Evolutionary conservation across 2,888 invertebrate genomes (phyloP).

Genomic region (Morinoia aosen): DNA sequence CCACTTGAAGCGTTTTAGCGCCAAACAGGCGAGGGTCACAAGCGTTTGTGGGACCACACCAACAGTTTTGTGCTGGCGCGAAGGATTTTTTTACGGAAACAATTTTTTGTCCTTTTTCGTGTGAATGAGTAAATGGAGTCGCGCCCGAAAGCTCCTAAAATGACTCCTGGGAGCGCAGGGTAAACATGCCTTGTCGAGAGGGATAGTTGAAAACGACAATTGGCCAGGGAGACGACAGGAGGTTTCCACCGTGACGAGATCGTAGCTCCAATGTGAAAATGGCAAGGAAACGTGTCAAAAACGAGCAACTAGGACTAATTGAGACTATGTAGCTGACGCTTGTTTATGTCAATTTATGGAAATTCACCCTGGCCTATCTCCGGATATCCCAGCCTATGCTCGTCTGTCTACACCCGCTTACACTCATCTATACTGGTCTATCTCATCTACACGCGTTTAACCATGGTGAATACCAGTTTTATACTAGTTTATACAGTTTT

Average conservation of each 20-base stretch:
- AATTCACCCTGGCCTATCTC: too few relatives aligned
- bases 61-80: slow-evolving; percentile 30
- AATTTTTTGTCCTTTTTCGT: slow-evolving; percentile 10
- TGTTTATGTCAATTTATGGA: too few relatives aligned
- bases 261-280: background rate
- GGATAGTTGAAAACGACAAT: slow-evolving; percentile 16
- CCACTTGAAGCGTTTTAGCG: slow-evolving; percentile 48
- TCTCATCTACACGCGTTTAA: too few relatives aligned
- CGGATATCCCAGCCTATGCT: too few relatives aligned
- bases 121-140: slow-evolving; percentile 46
- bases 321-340: background rate
- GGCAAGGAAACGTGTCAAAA: background rate
- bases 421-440: too few relatives aligned
- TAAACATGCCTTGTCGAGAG: slow-evolving; percentile 6
- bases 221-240: background rate
- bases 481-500: too few relatives aligned
- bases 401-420: too few relatives aligned
- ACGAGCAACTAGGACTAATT: background rate
- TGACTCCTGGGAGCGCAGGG: slow-evolving; percentile 18
- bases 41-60: slow-evolving; percentile 44
- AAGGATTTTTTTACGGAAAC: background rate
- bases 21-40: slow-evolving; percentile 36
- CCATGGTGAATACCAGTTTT: too few relatives aligned
- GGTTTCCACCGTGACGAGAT: background rate
- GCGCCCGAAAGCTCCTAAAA: slow-evolving; percentile 20